These are phyloP conservation scores for Drosophila helvetica DNA, from an alignment of 2,888 invertebrate genomes.

Conservation along the genomic window DNA sequence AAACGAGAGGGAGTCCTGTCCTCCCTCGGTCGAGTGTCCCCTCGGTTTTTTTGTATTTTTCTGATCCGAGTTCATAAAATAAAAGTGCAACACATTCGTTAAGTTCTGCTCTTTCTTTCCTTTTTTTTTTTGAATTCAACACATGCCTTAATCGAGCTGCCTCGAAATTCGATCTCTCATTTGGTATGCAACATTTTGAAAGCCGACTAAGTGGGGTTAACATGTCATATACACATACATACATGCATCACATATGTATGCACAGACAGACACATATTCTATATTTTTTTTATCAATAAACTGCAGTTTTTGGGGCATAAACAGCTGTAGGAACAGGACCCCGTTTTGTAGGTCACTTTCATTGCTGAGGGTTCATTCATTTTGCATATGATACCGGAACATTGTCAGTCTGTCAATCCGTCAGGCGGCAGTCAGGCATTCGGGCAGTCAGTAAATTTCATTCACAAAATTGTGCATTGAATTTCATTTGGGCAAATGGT, in stretches of 20 bases:
- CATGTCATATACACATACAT: conserved; percentile 1
- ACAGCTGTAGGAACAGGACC: conserved; percentile 28
- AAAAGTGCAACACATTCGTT: conserved; percentile 71
- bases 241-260: too few species aligned
- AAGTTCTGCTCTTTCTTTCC: conserved; percentile 41
- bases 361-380: conserved; percentile 41
- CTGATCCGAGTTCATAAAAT: conserved; percentile 44
- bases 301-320: conserved; percentile 7
- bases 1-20: conserved; percentile 27
- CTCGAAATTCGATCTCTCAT: conserved; percentile 66
- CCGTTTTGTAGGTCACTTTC: conserved; percentile 27
- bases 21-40: conserved; percentile 10
- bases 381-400: conserved; percentile 52
- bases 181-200: conserved; percentile 59
- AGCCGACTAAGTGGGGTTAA: conserved; percentile 69
- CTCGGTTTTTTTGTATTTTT: neutral
- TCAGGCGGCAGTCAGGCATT: conserved; percentile 13
- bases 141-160: conserved; percentile 81
- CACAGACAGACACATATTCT: neutral
- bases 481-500: conserved; percentile 72
- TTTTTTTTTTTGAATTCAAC: conserved; percentile 80
- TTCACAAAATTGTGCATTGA: conserved; percentile 56
- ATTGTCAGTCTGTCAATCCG: conserved; percentile 53
- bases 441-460: conserved; percentile 26
- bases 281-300: conserved; percentile 22